phyloP scores from a whole-genome alignment of 1,140 invertebrate genomes.

The Heliothis subflexa region DNA sequence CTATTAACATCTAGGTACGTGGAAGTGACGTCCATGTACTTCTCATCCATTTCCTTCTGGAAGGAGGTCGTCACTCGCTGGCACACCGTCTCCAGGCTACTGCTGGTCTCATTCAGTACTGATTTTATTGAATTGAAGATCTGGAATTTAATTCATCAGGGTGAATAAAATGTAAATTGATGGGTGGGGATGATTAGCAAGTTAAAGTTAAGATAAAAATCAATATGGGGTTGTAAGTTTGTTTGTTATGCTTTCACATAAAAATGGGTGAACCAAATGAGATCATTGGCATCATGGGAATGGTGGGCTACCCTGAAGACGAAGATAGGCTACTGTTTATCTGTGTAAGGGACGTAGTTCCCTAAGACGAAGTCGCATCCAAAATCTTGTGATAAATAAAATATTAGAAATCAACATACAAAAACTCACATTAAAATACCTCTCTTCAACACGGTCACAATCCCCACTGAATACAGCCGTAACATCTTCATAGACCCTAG shows the following conservation, averaged over 20 bases:
- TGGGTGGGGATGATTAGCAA: no score
- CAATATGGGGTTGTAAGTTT: no score
- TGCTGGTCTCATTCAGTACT: constrained; percentile 58
- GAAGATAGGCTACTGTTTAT: no score
- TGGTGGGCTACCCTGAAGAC: no score
- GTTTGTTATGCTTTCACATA: no score
- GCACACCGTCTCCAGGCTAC: constrained; percentile 60
- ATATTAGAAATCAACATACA: not conserved
- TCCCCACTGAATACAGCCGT: constrained; percentile 53
- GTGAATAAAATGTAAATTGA: no score
- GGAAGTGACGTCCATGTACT: constrained; percentile 68
- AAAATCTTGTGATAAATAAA: no score
- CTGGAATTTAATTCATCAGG: constrained; percentile 52
- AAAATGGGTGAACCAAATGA: no score
- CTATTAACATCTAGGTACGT: constrained; percentile 50
- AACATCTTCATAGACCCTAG: constrained; percentile 66
- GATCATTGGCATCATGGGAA: no score
- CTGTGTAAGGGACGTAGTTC: no score
- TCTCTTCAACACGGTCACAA: constrained; percentile 39
- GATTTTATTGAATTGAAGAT: constrained; percentile 60
- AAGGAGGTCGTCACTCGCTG: constrained; percentile 70
- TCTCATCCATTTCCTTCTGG: constrained; percentile 76
- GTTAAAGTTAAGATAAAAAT: no score
- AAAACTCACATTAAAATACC: constrained; percentile 64
- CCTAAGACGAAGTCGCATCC: no score